Evolutionary conservation across 2,113 vertebrate genomes (phyloP).

Genomic region (Malurus elegans): DNA sequence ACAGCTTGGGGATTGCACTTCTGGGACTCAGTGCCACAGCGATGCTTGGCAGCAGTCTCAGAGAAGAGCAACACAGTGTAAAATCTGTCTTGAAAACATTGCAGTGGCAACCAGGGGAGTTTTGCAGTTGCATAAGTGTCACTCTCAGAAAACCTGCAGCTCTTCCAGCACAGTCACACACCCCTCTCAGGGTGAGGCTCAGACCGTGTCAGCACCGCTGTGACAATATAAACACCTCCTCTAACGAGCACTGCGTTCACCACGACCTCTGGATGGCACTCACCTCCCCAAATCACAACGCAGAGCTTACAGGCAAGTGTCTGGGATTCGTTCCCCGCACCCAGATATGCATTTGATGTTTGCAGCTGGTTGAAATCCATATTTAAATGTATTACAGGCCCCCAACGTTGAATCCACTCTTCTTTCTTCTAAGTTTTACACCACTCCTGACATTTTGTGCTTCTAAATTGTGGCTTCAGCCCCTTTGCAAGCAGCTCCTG

Average conservation of each 20-base stretch:
- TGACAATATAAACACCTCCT: background rate
- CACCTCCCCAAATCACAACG: background rate
- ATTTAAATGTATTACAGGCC: background rate
- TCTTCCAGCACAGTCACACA: background rate
- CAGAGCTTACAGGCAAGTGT: background rate
- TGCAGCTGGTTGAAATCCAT: background rate
- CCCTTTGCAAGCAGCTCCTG: background rate
- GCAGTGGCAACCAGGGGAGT: background rate
- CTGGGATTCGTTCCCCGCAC: background rate
- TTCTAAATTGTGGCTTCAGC: background rate
- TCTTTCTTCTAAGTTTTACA: background rate
- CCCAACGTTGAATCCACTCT: background rate
- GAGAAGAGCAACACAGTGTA: background rate
- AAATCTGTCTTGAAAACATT: background rate
- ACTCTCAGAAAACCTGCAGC: background rate
- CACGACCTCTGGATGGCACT: background rate
- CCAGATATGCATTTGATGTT: background rate
- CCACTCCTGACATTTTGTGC: background rate
- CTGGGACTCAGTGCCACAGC: background rate
- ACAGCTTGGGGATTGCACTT: background rate
- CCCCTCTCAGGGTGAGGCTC: background rate
- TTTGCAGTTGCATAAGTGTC: background rate
- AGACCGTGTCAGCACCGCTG: background rate
- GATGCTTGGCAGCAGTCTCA: background rate
- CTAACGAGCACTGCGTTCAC: background rate